Base-by-base conservation (phyloP, 2,113 vertebrate genomes). In the Psephotus haematonotus region DNA sequence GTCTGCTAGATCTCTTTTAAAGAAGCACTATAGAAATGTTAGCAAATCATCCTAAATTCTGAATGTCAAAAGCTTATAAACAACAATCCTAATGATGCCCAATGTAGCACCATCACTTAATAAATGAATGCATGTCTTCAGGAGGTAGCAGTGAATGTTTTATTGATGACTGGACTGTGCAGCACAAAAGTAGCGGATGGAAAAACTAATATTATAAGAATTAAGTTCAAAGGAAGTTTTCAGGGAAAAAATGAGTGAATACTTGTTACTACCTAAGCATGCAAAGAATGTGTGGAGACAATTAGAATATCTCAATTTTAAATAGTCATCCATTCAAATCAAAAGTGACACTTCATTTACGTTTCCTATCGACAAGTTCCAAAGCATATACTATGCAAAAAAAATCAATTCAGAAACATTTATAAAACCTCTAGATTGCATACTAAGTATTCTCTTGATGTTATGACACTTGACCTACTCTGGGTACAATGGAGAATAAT, bases 391-490 rank as follows among this genome's bases (percentile, higher is more conserved):
- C 13, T 72, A 82, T 25, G 28, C 7, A 52, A 88, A 97, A 97
- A 96, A 90, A 85, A 81, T 31, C 39, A 74, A 91, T 88, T 95
- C 69, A 71, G 68, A 96, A 95, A 91, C 62, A 95, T 92, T 87
- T 93, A 77, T 75, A 95, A 97, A 97, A 89, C 85, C 82, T 97
- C 46, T 70, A 92, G 82, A 94, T 90, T 97, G 95, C 96, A 95
- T 69, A 84, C 77, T 88, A 95, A 97, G 46, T 85, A 95, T 97
- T 97, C 88, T 92, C 74, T 94, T 96, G 80, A 87, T 96, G 62
- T 92, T 97, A 89, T 12, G 96, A 96, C 98, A 96, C 94, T 92
- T 97, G 97, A 98, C 98, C 97, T 96, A 80, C 53, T 95, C 46
- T 69, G 84, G 75, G 91, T 76, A 97, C 90, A 90, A 83, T 50